Percentiles rank a stretch among this genome's conserved stretches.
phyloP scores from a whole-genome alignment of 2,797 vertebrate genomes.

The Poecile montanus region DNA sequence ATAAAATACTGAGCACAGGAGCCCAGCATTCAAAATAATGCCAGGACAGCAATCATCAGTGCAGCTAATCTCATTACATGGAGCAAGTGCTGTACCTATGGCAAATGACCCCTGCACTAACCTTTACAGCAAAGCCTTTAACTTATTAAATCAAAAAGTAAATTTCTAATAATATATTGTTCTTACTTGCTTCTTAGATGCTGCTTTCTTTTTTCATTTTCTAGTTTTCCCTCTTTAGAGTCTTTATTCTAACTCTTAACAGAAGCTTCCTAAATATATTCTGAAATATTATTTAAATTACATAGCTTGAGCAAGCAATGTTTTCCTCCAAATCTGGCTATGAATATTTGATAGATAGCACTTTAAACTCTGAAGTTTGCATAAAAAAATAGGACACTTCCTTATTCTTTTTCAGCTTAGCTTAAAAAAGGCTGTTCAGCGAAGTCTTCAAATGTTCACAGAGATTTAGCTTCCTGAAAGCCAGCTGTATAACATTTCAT shows the following conservation, averaged over 20 bases:
- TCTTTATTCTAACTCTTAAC: neutral
- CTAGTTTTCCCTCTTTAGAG: neutral
- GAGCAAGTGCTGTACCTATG: neutral
- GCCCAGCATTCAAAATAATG: neutral
- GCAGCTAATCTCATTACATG: neutral
- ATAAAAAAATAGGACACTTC: conserved; percentile 9
- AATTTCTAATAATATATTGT: neutral
- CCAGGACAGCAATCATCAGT: neutral
- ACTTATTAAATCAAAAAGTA: neutral
- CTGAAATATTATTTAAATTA: conserved; percentile 39
- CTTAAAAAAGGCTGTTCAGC: conserved; percentile 7
- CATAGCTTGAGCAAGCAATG: neutral
- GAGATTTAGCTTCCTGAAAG: conserved; percentile 26
- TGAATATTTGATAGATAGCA: conserved; percentile 52
- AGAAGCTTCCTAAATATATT: conserved; percentile 44
- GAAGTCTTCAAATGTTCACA: neutral
- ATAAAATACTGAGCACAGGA: neutral
- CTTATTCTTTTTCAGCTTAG: conserved; percentile 19
- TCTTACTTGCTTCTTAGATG: neutral
- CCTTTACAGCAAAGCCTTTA: conserved; percentile 11
- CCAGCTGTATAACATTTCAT: conserved; percentile 10
- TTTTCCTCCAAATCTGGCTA: conserved; percentile 47
- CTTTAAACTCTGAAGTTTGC: conserved; percentile 9
- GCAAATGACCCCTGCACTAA: neutral
- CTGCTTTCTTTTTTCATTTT: neutral